These are phyloP conservation scores for Otolemur garnettii DNA, from an alignment of 2,113 vertebrate species.

Conservation along the genomic window DNA sequence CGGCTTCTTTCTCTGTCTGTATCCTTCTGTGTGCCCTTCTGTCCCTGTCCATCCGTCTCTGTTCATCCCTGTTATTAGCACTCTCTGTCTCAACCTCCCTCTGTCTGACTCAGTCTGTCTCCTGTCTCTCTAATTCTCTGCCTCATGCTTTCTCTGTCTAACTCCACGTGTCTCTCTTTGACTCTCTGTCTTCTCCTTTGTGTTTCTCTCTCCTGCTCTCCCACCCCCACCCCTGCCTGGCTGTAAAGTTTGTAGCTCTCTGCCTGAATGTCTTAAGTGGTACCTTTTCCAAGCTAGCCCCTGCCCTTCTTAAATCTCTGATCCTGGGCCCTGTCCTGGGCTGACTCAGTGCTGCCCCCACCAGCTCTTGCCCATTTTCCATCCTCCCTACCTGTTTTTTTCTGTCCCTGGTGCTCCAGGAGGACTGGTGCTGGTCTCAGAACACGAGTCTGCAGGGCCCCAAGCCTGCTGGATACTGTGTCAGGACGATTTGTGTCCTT, in stretches of 20 bases:
- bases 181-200: not conserved
- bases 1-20: not conserved
- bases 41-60: not conserved
- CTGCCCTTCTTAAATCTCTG: not conserved
- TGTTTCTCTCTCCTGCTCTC: not conserved
- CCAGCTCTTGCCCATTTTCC: not conserved
- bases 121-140: not conserved
- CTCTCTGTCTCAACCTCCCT: not conserved
- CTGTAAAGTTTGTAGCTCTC: not conserved
- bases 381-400: not conserved
- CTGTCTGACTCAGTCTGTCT: not conserved
- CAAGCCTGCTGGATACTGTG: accelerated
- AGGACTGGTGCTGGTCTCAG: not conserved
- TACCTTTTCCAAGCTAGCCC: not conserved
- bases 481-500: not conserved
- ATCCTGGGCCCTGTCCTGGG: too few species aligned
- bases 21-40: not conserved
- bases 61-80: not conserved
- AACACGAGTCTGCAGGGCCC: not conserved
- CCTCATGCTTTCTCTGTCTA: not conserved
- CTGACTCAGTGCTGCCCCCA: not conserved
- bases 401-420: not conserved
- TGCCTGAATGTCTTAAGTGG: not conserved
- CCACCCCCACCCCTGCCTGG: not conserved
- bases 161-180: not conserved